Percentiles rank a stretch among this genome's conserved stretches.
Evolutionary conservation across 1,140 invertebrate genomes (phyloP).

Genomic region (Penaeus chinensis): DNA sequence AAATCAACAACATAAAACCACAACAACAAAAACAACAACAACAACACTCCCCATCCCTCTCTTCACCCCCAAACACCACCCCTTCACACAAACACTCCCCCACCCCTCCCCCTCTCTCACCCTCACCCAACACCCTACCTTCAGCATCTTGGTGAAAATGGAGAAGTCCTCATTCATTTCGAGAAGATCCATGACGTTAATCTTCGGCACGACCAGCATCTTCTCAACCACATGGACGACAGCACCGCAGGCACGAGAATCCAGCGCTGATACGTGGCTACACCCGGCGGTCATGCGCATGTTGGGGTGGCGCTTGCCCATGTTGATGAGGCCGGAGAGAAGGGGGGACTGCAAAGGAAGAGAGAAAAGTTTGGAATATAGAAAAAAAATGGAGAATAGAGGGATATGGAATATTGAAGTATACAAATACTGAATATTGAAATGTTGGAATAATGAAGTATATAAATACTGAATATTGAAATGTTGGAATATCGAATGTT

Average conservation of each 20-base stretch:
- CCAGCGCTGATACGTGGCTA: slow-evolving; percentile 72
- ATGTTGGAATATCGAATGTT: too few relatives aligned
- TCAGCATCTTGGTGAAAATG: slow-evolving; percentile 69
- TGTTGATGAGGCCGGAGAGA: slow-evolving; percentile 68
- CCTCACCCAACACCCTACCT: slow-evolving; percentile 59
- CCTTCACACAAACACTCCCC: not conserved
- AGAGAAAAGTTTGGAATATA: not conserved
- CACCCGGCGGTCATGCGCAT: slow-evolving; percentile 75
- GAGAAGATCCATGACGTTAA: slow-evolving; percentile 69
- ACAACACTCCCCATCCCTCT: not conserved
- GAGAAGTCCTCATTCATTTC: slow-evolving; percentile 69
- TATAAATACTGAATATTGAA: not conserved
- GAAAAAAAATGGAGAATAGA: not conserved
- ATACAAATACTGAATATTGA: not conserved
- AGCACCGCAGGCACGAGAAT: slow-evolving; percentile 75
- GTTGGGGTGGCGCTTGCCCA: slow-evolving; percentile 69
- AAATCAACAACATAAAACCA: too few relatives aligned
- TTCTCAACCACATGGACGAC: slow-evolving; percentile 74
- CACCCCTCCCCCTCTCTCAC: not conserved
- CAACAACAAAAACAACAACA: not conserved
- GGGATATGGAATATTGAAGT: not conserved
- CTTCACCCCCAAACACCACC: not conserved
- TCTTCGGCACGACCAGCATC: slow-evolving; percentile 71
- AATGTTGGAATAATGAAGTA: too few relatives aligned
- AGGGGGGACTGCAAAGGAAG: slow-evolving; percentile 42